Conservation (phyloP, 1,140 invertebrate genomes). For the Heterodera carotae region DNA sequence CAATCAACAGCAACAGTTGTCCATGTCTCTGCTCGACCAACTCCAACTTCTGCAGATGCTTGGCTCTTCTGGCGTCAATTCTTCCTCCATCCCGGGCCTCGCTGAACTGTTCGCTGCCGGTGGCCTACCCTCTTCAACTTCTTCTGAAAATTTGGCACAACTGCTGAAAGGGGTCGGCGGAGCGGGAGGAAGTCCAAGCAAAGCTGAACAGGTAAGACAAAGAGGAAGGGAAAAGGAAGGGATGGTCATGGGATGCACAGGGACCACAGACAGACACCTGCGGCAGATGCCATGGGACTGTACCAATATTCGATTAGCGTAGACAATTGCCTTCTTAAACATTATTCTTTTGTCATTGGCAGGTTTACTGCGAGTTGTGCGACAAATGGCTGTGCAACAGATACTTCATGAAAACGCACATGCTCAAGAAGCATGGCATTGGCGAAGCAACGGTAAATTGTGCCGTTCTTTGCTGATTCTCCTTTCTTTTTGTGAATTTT, state of each 20-base stretch:
- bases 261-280: too few species aligned
- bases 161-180: slow-evolving; percentile 9
- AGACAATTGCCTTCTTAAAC: not conserved
- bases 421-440: slow-evolving; percentile 87
- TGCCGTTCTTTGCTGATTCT: not conserved
- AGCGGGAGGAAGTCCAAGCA: slow-evolving; percentile 18
- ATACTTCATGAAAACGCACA: slow-evolving; percentile 87
- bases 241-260: not conserved
- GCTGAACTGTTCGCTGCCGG: slow-evolving; percentile 22
- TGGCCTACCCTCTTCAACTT: not conserved
- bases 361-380: slow-evolving; percentile 85
- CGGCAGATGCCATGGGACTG: too few species aligned
- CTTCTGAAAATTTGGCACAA: slow-evolving; percentile 5
- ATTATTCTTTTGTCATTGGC: not conserved
- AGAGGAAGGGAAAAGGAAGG: not conserved
- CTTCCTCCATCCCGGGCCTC: not conserved
- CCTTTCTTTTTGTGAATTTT: slow-evolving; percentile 6
- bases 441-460: slow-evolving; percentile 20
- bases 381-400: slow-evolving; percentile 93
- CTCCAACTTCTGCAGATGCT: slow-evolving; percentile 26
- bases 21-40: slow-evolving; percentile 27
- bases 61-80: not conserved
- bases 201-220: not conserved
- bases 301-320: too few species aligned
- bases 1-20: slow-evolving; percentile 9